Evolutionary conservation across 2,888 invertebrate species (phyloP), one percentile per base, ranked within the genome.

Genomic region (Lapara coniferarum): DNA sequence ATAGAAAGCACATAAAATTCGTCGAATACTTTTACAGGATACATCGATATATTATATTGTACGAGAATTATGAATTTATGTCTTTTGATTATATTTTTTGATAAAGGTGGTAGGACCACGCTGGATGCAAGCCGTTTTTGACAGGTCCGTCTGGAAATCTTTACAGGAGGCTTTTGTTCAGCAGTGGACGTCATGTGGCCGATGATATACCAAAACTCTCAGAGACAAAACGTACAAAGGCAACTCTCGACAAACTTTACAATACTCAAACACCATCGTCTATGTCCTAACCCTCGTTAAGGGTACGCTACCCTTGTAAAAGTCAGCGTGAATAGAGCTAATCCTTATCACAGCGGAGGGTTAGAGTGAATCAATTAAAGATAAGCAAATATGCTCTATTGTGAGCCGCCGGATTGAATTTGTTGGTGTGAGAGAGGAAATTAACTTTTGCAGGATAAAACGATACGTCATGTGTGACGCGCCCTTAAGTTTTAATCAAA

Each of bases 301-400:
- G 89, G 90, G 86, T 72, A 81, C 78, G 79, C 87, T 87, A 92
- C 93, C 93, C 93, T 93, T 92, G 91, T 93, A 93, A 93, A 93
- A 93, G 92, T 90, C 89, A 90, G 90, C 89, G 89, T 92, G 92
- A 93, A 93, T 92, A 88, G 88, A 88, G 87, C 90, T 93, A 93
- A 93, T 93, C 93, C 92, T 92, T 92, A 93, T 92, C 93, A 87
- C 76, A 73, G 75, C 78, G 79, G 83, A 84, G 92, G 91, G 92
- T 87, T 89, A 91, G 82, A 93, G 89, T 92, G 91, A 93, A 93
- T 93, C 93, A 93, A 93, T 93, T 93, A 93, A 91, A 93, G 93
- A 93, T 93, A 93, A 93, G 92, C 93, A 93, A 93, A 93, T 93
- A 92, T 89, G 89, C 81, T 85, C 81, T 84, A 87, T 93, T 92